Conservation (phyloP, 1,140 invertebrate genomes). For the Eurytemora carolleeae region DNA sequence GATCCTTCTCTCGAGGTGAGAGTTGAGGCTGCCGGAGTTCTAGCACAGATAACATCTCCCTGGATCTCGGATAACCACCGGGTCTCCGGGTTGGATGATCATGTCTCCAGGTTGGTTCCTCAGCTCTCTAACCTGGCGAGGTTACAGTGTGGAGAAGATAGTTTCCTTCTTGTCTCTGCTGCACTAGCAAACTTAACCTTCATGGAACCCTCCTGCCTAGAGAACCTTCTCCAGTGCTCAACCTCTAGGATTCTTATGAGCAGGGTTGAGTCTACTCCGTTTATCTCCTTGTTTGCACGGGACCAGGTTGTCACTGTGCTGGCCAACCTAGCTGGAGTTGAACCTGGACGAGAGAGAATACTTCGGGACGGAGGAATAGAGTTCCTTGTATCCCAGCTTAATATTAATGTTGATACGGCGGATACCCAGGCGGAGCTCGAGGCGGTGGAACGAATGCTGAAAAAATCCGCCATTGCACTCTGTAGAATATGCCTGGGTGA, state of each 20-base stretch:
- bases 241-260: slow-evolving; percentile 28
- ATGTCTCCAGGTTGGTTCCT: slow-evolving; percentile 31
- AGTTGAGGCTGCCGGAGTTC: slow-evolving; percentile 55
- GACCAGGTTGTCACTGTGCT: slow-evolving; percentile 57
- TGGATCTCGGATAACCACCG: slow-evolving; percentile 52
- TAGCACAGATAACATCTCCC: slow-evolving; percentile 69
- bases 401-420: slow-evolving; percentile 31
- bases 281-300: slow-evolving; percentile 36
- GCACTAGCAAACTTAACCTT: slow-evolving; percentile 70
- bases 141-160: slow-evolving; percentile 45
- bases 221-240: slow-evolving; percentile 33
- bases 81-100: slow-evolving; percentile 35
- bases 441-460: slow-evolving; percentile 50
- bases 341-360: slow-evolving; percentile 32
- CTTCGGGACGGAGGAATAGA: slow-evolving; percentile 35
- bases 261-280: slow-evolving; percentile 21
- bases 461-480: slow-evolving; percentile 63
- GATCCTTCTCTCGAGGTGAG: slow-evolving; percentile 40
- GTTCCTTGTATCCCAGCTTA: slow-evolving; percentile 53
- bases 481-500: slow-evolving; percentile 49
- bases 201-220: slow-evolving; percentile 44
- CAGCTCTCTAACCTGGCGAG: slow-evolving; percentile 34
- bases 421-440: slow-evolving; percentile 30
- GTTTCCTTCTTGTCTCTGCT: slow-evolving; percentile 53
- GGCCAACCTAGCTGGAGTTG: slow-evolving; percentile 49